These are phyloP conservation scores for Drosophila simulans DNA, from an alignment of 1,140 invertebrate species.

Conservation along the genomic window DNA sequence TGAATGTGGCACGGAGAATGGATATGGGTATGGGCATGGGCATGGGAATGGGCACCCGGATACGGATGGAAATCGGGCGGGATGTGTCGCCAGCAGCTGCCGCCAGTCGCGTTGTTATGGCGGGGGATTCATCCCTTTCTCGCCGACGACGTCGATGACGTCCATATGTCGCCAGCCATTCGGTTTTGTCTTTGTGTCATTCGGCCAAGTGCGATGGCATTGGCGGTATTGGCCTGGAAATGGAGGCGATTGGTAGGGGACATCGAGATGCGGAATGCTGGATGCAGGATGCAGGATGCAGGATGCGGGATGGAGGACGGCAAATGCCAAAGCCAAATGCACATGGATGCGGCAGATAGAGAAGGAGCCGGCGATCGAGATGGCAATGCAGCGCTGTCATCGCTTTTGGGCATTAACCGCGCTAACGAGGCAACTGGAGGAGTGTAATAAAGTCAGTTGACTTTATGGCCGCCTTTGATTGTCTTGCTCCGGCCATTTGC, in stretches of 20 bases:
- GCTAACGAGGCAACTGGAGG: conserved; percentile 60
- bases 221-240: conserved; percentile 29
- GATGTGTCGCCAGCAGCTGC: conserved; percentile 31
- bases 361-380: neutral
- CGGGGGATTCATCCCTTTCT: neutral
- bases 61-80: neutral
- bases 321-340: too few relatives aligned
- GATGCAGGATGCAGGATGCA: neutral
- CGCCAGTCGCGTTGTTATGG: conserved; percentile 46
- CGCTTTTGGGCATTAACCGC: conserved; percentile 60
- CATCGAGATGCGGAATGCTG: neutral
- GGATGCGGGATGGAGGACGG: neutral
- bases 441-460: conserved; percentile 70
- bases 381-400: conserved; percentile 28
- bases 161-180: conserved; percentile 77
- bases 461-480: conserved; percentile 65
- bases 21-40: neutral
- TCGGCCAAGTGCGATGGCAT: conserved; percentile 22
- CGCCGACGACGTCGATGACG: conserved; percentile 20
- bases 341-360: neutral
- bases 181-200: conserved; percentile 24
- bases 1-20: neutral
- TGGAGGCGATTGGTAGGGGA: conserved; percentile 11
- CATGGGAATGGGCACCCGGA: neutral
- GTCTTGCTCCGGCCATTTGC: conserved; percentile 35